Evolutionary conservation across 2,797 vertebrate genomes (phyloP), one percentile per base, ranked within the genome.

Genomic region (Rhinogobio ventralis): DNA sequence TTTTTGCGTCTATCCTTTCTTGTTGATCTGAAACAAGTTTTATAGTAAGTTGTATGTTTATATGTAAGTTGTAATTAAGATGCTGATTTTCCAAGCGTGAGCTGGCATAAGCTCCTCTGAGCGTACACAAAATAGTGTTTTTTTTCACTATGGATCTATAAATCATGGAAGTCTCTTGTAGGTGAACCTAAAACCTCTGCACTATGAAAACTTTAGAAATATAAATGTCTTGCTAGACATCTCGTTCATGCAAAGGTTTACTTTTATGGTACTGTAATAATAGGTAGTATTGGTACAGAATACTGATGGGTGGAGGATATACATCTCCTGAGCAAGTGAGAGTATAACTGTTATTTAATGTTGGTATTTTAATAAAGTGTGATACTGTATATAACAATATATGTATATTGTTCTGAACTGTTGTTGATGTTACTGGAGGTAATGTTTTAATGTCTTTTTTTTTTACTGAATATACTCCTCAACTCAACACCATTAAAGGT

Each of bases 311-410:
- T 86, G 83, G 74, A 88, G 80, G 79, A 81, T 83, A 51, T 72
- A 73, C n/a, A 72, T 84, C 84, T 42, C 55, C 67, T 42, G 45
- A 69, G 79, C 51, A 77, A 69, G 30, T 84, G 30, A 76, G n/a
- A 81, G 30, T 73, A 79, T 75, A 86, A 77, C 91, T 93, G 92
- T 94, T 96, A 96, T 97, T 97, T 95, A 97, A 96, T 95, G 91
- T 95, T 93, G 93, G 93, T 93, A 91, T 95, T 93, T 94, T 92
- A 96, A 86, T 93, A 90, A 93, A 93, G 92, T 90, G 90, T 86
- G 87, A 69, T 90, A 79, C 81, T 94, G 91, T 94, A 90, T 87
- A 90, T 90, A 85, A 81, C 30, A 86, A 90, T n/a, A 79, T 89
- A 88, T 94, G 89, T 92, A 91, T 80, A 90, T 93, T 89, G 90